Base-by-base conservation (phyloP, 2,113 vertebrate genomes). In the Psettodes erumei region DNA sequence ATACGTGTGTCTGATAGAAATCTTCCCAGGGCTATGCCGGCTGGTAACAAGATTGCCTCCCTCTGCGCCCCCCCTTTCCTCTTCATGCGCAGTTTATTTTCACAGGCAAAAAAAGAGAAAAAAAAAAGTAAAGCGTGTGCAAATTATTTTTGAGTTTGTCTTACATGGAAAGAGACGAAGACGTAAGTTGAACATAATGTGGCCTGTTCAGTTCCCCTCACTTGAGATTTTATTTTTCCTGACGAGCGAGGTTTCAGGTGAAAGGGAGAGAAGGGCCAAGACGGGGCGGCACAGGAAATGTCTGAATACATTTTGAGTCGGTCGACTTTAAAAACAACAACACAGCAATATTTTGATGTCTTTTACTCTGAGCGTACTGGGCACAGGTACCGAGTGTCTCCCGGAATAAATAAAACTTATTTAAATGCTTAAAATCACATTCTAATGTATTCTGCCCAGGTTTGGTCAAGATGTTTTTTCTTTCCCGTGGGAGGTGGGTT, bases 1-100 rank as follows among this genome's bases (percentile, higher is more conserved):
- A 87, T 93, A 93, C 83, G 88, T 94, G 91, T 92, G 82, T 89
- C 92, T 93, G 94, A 93, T 92, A 86, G 89, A 94, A 93, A 93
- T 94, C 93, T 93, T 93, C 93, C 90, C 89, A 88, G 89, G 91
- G 92, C 90, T 89, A 92, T 79, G 77, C 81, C 48, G 81, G 91
- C 91, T 93, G 90, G 91, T 93, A 93, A 93, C 91, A 92, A 94
- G 93, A 93, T 91, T 92, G 92, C 87, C 87, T 92, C 90, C 89
- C 88, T 84, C 84, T 89, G 80, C 47, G 73, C 72, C 81, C 77
- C 81, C 72, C n/a, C n/a, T n/a, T 82, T 79, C 82, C 73, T 90
- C 66, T 89, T 88, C 89, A 88, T 87, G 90, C 87, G 43, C 83
- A 92, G 83, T 93, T 93, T 92, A 91, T 91, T 92, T 54, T 90